phyloP scores from a whole-genome alignment of 2,888 invertebrate genomes.

The Eulithis prunata region DNA sequence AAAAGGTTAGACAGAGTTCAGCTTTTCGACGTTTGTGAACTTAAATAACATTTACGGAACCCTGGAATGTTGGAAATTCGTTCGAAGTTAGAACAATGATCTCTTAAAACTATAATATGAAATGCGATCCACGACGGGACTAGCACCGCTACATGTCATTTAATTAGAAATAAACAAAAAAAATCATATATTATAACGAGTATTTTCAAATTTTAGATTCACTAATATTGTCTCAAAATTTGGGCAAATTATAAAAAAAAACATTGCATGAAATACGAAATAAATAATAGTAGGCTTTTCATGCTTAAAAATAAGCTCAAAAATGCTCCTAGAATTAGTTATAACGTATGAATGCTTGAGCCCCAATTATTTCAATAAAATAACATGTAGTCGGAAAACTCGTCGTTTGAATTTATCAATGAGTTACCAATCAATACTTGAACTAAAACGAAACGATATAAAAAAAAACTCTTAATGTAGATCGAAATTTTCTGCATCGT shows the following conservation, averaged over 20 bases:
- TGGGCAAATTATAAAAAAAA: neutral
- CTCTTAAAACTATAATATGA: constrained; percentile 74
- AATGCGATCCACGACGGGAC: constrained; percentile 80
- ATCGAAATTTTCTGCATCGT: constrained; percentile 23
- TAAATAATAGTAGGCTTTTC: neutral
- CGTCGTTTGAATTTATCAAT: constrained; percentile 64
- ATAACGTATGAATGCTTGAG: neutral
- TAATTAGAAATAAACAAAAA: constrained; percentile 48
- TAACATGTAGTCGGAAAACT: constrained; percentile 72
- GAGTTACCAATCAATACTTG: constrained; percentile 46
- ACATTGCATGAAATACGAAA: neutral
- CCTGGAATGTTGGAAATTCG: constrained; percentile 81
- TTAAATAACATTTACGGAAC: constrained; percentile 60
- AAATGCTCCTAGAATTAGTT: neutral
- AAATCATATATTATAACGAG: constrained; percentile 22
- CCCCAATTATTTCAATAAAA: constrained; percentile 58
- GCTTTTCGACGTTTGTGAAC: constrained; percentile 51
- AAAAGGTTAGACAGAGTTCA: constrained; percentile 18
- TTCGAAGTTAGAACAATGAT: constrained; percentile 63
- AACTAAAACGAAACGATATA: constrained; percentile 40
- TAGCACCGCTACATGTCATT: constrained; percentile 73
- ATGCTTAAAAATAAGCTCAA: neutral
- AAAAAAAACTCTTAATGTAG: constrained; percentile 33
- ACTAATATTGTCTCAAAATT: neutral
- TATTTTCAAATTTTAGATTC: constrained; percentile 21